Base-by-base conservation (phyloP, 2,113 vertebrate genomes). In the Saccopteryx bilineata region DNA sequence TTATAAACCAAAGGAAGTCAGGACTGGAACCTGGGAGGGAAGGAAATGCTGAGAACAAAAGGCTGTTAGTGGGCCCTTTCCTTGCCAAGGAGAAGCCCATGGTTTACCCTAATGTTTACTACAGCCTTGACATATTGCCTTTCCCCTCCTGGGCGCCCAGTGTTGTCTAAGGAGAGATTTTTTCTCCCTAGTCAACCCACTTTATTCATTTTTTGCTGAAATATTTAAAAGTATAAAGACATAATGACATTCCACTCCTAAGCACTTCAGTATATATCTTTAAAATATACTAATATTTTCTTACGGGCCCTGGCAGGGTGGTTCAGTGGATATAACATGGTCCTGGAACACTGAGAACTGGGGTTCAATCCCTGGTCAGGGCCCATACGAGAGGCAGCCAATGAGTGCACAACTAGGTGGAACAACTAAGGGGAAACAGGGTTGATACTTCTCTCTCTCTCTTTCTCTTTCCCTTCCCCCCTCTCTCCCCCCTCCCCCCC, bases 11-110 rank as follows among this genome's bases (percentile, higher is more conserved):
- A n/a, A 90, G 89, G 58, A 63, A 72, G 31, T 89, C 33, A 54
- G 92, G 60, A 85, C 71, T 52, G 24, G 72, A 65, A 48, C 9
- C 23, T 63, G 28, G 69, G 56, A 5, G 13, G 95, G 86, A 96
- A 97, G 95, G 92, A 96, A 96, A 48, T 9, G 18, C 46, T 10
- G 74, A 93, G 56, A 95, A 94, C 95, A 96, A 93, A 68, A 26
- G 60, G 75, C 14, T 1, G 0, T 50, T n/a, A 9, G 10, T 2
- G 10, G 58, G 10, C 31, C 31, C 60, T 85, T 93, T 79, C 39
- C 65, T 93, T 52, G 90, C 79, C 24, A 48, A 80, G 58, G 18
- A 88, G 68, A 50, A 6, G 2, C 1, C 18, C 2, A 54, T 28
- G 54, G 46, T 28, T 88, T 26, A 56, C 24, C 76, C 63, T 26